Percentiles rank a stretch among this genome's conserved stretches.
Conservation (phyloP, 2,888 invertebrate genomes). For the Sarcophaga carnaria region DNA sequence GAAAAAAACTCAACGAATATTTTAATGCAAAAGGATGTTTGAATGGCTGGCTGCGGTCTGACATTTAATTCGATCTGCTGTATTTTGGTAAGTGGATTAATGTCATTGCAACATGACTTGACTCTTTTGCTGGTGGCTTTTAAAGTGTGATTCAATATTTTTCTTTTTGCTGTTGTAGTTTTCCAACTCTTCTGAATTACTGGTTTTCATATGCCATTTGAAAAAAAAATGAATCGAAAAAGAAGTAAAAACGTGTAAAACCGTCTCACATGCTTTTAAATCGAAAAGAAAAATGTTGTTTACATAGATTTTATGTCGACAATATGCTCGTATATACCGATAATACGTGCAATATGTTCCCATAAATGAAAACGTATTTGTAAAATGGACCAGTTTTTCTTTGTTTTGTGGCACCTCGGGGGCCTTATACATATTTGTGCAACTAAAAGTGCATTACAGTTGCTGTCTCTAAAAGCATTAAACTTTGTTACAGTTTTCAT, state of each 20-base stretch:
- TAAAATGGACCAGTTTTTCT: slow-evolving; percentile 22
- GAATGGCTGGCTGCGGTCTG: slow-evolving; percentile 32
- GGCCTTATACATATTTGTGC: neutral
- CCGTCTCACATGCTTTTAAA: neutral
- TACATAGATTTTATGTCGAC: slow-evolving; percentile 7
- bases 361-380: slow-evolving; percentile 20
- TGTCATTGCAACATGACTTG: slow-evolving; percentile 45
- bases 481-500: slow-evolving; percentile 61
- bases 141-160: slow-evolving; percentile 22
- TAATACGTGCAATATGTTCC: slow-evolving; percentile 1
- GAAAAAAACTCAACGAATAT: neutral
- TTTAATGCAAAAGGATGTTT: slow-evolving; percentile 43
- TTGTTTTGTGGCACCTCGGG: neutral
- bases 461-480: slow-evolving; percentile 2
- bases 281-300: neutral
- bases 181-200: neutral
- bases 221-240: neutral
- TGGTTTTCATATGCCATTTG: neutral
- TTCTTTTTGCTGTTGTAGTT: neutral
- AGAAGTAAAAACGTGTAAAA: neutral
- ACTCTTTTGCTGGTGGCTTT: slow-evolving; percentile 10
- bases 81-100: slow-evolving; percentile 43
- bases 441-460: neutral
- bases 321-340: slow-evolving; percentile 8
- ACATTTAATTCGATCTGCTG: slow-evolving; percentile 46